Evolutionary conservation across 2,113 vertebrate species (phyloP).

Genomic region (Rhinichthys klamathensis): DNA sequence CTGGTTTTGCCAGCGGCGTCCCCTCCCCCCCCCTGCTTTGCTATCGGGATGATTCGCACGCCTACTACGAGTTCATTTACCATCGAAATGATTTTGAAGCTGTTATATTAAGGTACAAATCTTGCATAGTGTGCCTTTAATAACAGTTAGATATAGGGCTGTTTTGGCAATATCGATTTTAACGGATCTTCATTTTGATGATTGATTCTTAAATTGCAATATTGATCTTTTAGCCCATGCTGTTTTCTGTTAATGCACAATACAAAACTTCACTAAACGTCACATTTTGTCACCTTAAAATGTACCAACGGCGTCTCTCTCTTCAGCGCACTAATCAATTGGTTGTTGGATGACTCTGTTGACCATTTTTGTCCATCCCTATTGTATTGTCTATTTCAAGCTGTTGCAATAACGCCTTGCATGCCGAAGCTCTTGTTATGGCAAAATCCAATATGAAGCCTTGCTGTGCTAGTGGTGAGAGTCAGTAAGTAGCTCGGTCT

Average conservation of each 20-base stretch:
- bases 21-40: no score
- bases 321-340: not conserved
- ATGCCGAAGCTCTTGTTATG: constrained; percentile 14
- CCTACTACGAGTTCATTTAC: no score
- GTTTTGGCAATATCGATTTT: not conserved
- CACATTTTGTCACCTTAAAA: not conserved
- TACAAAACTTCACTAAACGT: no score
- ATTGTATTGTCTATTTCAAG: constrained; percentile 12
- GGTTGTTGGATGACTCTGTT: not conserved
- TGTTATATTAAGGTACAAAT: no score
- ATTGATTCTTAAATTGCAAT: not conserved
- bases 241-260: not conserved
- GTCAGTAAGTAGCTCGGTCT: constrained; percentile 68
- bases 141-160: no score
- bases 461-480: constrained; percentile 55
- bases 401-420: constrained; percentile 23
- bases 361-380: not conserved
- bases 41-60: no score
- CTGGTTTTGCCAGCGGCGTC: no score
- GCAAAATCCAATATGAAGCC: constrained; percentile 56
- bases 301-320: not conserved
- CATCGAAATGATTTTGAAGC: no score
- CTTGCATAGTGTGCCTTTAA: no score
- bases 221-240: not conserved
- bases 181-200: not conserved